Conservation (phyloP, 2,888 invertebrate genomes). For the Psylliodes chrysocephalus region DNA sequence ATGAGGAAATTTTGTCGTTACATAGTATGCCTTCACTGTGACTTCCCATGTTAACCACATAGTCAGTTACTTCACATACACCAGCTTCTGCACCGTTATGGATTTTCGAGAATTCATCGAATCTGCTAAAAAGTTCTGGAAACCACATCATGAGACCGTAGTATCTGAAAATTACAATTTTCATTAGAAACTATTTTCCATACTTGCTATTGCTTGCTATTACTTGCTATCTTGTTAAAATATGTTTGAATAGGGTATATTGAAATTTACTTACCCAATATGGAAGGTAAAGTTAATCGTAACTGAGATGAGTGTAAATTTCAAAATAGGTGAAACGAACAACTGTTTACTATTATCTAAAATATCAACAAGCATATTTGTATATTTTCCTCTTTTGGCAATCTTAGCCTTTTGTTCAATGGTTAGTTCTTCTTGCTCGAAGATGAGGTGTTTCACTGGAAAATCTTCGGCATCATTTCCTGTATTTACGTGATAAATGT, state of each 20-base stretch:
- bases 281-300: conserved; percentile 93
- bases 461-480: conserved; percentile 79
- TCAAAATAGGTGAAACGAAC: conserved; percentile 83
- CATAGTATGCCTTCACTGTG: conserved; percentile 71
- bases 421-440: conserved; percentile 62
- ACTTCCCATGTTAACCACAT: conserved; percentile 73
- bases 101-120: conserved; percentile 79
- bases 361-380: conserved; percentile 80
- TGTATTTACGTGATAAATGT: conserved; percentile 85
- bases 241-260: no score
- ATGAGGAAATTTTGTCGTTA: conserved; percentile 77
- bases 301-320: conserved; percentile 85
- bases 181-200: no score
- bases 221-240: no score
- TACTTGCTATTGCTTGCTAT: no score
- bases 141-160: conserved; percentile 98
- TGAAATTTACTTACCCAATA: conserved; percentile 86
- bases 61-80: conserved; percentile 81
- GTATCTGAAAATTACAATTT: conserved; percentile 72
- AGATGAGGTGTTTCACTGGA: conserved; percentile 77
- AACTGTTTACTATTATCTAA: conserved; percentile 83
- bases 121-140: conserved; percentile 92
- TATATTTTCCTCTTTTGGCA: conserved; percentile 73
- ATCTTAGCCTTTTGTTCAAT: conserved; percentile 61
- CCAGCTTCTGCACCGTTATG: conserved; percentile 75